Conservation (phyloP, 2,113 vertebrate species). For the Megaleporinus macrocephalus region DNA sequence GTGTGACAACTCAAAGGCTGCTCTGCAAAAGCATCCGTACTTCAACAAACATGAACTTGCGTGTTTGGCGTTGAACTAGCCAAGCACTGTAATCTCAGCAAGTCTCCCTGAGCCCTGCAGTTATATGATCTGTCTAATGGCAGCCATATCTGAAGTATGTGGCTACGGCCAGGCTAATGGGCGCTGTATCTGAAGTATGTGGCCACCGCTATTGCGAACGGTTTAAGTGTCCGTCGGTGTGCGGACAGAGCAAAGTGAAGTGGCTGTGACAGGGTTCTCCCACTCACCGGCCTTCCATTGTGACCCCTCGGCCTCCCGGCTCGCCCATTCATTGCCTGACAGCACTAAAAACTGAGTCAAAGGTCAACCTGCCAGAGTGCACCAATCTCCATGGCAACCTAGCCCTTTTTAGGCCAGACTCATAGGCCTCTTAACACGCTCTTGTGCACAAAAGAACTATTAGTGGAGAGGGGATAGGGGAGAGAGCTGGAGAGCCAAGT, state of each 20-base stretch:
- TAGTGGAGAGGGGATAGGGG: conserved; percentile 75
- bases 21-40: neutral
- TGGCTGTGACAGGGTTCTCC: conserved; percentile 78
- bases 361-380: conserved; percentile 82
- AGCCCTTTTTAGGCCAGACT: conserved; percentile 79
- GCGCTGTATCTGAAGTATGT: conserved; percentile 1
- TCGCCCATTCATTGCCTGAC: conserved; percentile 75
- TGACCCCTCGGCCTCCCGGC: conserved; percentile 71
- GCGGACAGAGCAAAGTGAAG: conserved; percentile 76
- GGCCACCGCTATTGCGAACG: conserved; percentile 67
- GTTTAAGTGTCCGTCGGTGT: conserved; percentile 76
- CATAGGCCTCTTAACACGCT: conserved; percentile 83
- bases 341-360: conserved; percentile 78
- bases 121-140: neutral
- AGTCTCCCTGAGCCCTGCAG: neutral
- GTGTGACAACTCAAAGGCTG: neutral
- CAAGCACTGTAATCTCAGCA: neutral
- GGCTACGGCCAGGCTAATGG: neutral
- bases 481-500: conserved; percentile 60
- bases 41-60: neutral
- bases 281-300: conserved; percentile 75
- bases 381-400: conserved; percentile 75
- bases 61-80: neutral
- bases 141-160: conserved; percentile 1
- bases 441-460: conserved; percentile 83